Evolutionary conservation across 2,797 vertebrate genomes (phyloP), one percentile per base, ranked within the genome.

Genomic region (Mionectes olivaceus): DNA sequence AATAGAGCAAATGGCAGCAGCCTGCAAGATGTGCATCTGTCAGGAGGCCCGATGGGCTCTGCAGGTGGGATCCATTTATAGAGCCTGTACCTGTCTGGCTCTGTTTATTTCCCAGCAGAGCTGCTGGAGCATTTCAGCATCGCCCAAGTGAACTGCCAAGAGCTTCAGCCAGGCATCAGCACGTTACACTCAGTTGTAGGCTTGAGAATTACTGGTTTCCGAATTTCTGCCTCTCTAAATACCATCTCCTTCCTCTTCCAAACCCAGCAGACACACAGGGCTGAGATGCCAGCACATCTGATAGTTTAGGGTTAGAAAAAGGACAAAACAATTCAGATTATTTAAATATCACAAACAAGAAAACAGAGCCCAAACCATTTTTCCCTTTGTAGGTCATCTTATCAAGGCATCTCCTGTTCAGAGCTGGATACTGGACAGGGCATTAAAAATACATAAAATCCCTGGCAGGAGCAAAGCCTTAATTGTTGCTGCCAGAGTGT

Each of bases 151-250:
- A 94, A 70, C 41, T 56, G 83, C 76, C 87, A 83, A 30, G 80
- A 83, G 41, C 63, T 86, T 67, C 94, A 89, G 89, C 92, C 95
- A 93, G 91, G 82, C 83, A 74, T 87, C 93, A 96, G 83, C 94
- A 37, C 3, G 5, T 53, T 79, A 75, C 57, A 24, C 53, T 78
- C 74, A 13, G 44, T 74, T 93, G 64, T 7, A 65, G 46, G 27
- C 69, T 86, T 25, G 33, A 46, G 65, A 88, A 88, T 67, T 81
- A 44, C 59, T 52, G 41, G 35, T 52, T 94, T 80, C 69, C 81
- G 39, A 69, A 88, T 83, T 91, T 88, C 69, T 81, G 82, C 35
- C 83, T 94, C 25, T 78, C 69, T 70, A 27, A 82, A 74, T 44
- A 23, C 28, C 35, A 50, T 25, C 65, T 78, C 43, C 35, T 68